A percentile compares a stretch with the other conserved stretches of the same genome.
phyloP scores from a whole-genome alignment of 2,888 invertebrate species.

The Torymus auratus region DNA sequence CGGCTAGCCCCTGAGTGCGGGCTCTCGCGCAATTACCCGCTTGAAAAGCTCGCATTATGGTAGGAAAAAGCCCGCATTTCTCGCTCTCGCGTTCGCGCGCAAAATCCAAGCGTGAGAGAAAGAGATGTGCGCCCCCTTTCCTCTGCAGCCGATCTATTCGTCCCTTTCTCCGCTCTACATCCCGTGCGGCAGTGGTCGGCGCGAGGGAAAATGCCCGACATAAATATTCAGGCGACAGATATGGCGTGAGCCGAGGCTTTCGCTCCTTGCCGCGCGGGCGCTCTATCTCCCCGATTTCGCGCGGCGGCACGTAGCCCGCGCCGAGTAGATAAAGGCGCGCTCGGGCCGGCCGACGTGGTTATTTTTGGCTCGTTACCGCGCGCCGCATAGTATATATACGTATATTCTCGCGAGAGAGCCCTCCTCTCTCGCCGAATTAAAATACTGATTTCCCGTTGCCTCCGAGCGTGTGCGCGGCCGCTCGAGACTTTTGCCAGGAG shows the following conservation, averaged over 20 bases:
- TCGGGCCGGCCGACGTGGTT: constrained; percentile 2
- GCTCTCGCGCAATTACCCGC: constrained; percentile 44
- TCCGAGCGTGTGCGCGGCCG: too few species aligned
- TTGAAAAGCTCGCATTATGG: constrained; percentile 35
- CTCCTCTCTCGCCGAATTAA: too few species aligned
- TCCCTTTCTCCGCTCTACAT: too few species aligned
- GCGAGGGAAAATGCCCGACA: constrained; percentile 17
- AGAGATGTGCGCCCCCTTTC: too few species aligned
- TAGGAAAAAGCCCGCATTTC: constrained; percentile 14
- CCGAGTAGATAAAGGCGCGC: constrained; percentile 23
- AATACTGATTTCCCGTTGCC: too few species aligned
- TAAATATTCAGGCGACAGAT: constrained; percentile 39
- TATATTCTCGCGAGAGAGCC: too few species aligned
- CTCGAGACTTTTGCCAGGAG: too few species aligned
- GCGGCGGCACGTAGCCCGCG: not conserved
- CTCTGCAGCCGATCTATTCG: too few species aligned
- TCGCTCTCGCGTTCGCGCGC: not conserved
- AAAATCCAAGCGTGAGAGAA: too few species aligned
- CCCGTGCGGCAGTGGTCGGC: too few species aligned
- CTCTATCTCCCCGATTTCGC: constrained; percentile 13
- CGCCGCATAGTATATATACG: too few species aligned
- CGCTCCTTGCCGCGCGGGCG: not conserved
- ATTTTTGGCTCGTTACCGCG: too few species aligned
- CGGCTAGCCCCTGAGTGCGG: not conserved
- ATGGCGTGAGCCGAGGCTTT: not conserved